A percentile compares a stretch with the other conserved stretches of the same genome.
phyloP scores from a whole-genome alignment of 2,888 invertebrate genomes.

The Dryobotodes eremita region DNA sequence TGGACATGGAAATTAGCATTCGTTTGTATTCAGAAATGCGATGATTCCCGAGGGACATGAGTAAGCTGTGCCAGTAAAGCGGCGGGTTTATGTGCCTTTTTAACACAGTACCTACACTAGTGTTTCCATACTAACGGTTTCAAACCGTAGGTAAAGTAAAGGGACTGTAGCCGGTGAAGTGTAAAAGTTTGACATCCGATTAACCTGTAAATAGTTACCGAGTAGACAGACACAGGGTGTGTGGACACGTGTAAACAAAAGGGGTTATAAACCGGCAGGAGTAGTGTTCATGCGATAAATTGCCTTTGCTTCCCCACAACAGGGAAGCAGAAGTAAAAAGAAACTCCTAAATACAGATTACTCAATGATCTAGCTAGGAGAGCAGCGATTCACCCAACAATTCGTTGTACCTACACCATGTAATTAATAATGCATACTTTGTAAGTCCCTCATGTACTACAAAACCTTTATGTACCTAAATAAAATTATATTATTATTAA shows the following conservation, averaged over 20 bases:
- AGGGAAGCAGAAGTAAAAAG: background rate
- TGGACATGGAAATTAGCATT: too few species aligned
- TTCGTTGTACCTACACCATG: too few species aligned
- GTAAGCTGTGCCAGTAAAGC: background rate
- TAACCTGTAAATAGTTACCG: conserved; percentile 27
- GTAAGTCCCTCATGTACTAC: too few species aligned
- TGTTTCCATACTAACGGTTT: conserved; percentile 18
- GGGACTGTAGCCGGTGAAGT: conserved; percentile 25
- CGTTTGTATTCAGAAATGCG: too few species aligned
- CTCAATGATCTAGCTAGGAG: too few species aligned
- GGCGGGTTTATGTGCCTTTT: background rate
- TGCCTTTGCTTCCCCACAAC: conserved; percentile 11
- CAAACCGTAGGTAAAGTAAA: background rate
- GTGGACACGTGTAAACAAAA: conserved; percentile 35
- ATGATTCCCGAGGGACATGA: background rate
- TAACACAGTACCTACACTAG: background rate
- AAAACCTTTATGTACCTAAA: too few species aligned
- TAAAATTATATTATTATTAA: too few species aligned
- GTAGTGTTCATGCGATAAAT: conserved; percentile 6
- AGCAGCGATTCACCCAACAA: too few species aligned
- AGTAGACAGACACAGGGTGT: conserved; percentile 2
- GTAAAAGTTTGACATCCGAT: conserved; percentile 49
- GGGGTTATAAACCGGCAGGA: conserved; percentile 4
- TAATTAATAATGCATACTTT: too few species aligned
- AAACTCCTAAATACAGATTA: background rate